Evolutionary conservation across 2,888 invertebrate genomes (phyloP).

Genomic region (Rapana venosa): DNA sequence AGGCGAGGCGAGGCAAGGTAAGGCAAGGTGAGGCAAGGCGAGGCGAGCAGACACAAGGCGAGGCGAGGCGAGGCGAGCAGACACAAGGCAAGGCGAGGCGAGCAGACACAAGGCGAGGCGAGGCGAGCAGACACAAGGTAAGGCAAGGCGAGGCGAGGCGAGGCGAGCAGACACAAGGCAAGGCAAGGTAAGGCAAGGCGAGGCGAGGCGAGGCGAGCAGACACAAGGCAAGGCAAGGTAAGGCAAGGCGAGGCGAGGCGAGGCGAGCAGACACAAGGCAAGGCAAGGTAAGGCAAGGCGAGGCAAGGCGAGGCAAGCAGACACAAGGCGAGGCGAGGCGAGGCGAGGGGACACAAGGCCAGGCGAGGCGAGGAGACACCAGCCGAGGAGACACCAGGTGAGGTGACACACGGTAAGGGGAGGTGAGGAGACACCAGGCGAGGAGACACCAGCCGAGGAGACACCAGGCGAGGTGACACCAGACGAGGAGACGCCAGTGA

Average conservation of each 20-base stretch:
- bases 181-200: too few species aligned
- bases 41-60: background rate
- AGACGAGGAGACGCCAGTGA: too few species aligned
- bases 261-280: background rate
- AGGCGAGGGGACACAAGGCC: too few species aligned
- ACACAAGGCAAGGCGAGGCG: background rate
- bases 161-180: too few species aligned
- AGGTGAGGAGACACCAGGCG: background rate
- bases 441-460: background rate
- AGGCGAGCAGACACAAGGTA: background rate
- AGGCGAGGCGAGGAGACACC: background rate
- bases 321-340: background rate
- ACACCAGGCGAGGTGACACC: too few species aligned
- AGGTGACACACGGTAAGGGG: background rate
- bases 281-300: background rate
- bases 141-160: too few species aligned
- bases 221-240: background rate
- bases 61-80: background rate
- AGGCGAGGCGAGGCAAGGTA: background rate
- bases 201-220: too few species aligned
- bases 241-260: background rate
- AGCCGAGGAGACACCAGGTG: background rate
- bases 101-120: background rate
- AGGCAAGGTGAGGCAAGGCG: background rate
- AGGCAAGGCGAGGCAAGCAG: background rate